A percentile compares a stretch with the other conserved stretches of the same genome.
These are phyloP conservation scores for Spodoptera picta DNA, from an alignment of 2,888 invertebrate genomes.

Conservation along the genomic window DNA sequence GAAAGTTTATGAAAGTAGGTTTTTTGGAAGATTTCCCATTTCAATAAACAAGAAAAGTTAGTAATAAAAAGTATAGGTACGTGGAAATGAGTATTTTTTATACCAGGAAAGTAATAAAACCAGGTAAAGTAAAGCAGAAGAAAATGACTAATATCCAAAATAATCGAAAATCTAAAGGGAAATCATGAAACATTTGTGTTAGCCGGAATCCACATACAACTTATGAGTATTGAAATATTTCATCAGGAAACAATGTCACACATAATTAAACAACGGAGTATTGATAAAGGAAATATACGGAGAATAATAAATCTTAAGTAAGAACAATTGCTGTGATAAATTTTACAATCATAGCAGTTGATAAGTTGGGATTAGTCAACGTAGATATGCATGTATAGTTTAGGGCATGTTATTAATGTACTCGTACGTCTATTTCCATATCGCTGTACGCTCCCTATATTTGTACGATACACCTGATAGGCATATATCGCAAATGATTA, in stretches of 20 bases:
- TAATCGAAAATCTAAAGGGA: too few relatives aligned
- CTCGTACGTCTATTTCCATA: slow-evolving; percentile 10
- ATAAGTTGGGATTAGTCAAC: slow-evolving; percentile 46
- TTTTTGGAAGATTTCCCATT: too few relatives aligned
- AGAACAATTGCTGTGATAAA: slow-evolving; percentile 12
- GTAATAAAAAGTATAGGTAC: too few relatives aligned
- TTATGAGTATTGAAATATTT: too few relatives aligned
- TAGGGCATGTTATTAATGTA: slow-evolving; percentile 10
- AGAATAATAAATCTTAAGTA: background rate
- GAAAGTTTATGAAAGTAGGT: too few relatives aligned
- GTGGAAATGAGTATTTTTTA: too few relatives aligned
- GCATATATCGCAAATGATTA: slow-evolving; percentile 41
- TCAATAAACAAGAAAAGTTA: too few relatives aligned
- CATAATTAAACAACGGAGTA: background rate
- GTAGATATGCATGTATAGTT: slow-evolving; percentile 27
- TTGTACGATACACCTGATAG: slow-evolving; percentile 34
- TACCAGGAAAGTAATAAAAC: too few relatives aligned
- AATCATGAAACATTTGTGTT: too few relatives aligned
- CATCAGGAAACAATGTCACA: background rate
- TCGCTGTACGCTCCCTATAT: slow-evolving; percentile 25
- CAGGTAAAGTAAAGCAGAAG: too few relatives aligned
- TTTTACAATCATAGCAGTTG: slow-evolving; percentile 29
- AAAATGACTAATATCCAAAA: too few relatives aligned
- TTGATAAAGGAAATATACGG: slow-evolving; percentile 7
- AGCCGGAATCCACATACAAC: too few relatives aligned